Evolutionary conservation across 2,797 vertebrate genomes (phyloP).

Genomic region (Smutsia temminckii): DNA sequence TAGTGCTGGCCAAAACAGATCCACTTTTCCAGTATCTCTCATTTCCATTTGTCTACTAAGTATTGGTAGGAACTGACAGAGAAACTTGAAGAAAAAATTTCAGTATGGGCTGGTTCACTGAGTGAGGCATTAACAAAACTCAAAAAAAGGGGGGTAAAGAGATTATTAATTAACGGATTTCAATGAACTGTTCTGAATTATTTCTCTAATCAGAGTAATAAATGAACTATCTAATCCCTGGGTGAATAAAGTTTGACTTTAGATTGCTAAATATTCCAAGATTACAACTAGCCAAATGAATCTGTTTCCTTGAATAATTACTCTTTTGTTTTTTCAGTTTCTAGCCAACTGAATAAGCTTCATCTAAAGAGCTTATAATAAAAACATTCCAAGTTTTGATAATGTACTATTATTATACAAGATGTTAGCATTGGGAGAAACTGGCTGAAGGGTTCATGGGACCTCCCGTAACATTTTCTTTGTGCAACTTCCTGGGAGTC

Average conservation of each 20-base stretch:
- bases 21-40: background rate
- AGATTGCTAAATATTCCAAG: constrained; percentile 7
- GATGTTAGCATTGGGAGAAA: background rate
- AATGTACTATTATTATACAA: background rate
- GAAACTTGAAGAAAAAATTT: background rate
- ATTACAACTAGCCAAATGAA: constrained; percentile 18
- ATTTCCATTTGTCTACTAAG: background rate
- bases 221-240: background rate
- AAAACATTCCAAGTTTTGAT: background rate
- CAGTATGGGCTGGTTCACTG: background rate
- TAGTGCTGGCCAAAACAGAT: background rate
- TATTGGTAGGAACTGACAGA: background rate
- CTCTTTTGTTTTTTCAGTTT: background rate
- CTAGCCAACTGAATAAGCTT: background rate
- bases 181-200: background rate
- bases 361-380: background rate
- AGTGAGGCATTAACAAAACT: background rate
- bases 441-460: background rate
- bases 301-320: constrained; percentile 8
- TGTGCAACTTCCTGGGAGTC: background rate
- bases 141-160: background rate
- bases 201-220: background rate
- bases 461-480: background rate
- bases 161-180: background rate
- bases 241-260: background rate